These are phyloP conservation scores for Ecdyonurus torrentis DNA, from an alignment of 2,888 invertebrate genomes.

Conservation along the genomic window DNA sequence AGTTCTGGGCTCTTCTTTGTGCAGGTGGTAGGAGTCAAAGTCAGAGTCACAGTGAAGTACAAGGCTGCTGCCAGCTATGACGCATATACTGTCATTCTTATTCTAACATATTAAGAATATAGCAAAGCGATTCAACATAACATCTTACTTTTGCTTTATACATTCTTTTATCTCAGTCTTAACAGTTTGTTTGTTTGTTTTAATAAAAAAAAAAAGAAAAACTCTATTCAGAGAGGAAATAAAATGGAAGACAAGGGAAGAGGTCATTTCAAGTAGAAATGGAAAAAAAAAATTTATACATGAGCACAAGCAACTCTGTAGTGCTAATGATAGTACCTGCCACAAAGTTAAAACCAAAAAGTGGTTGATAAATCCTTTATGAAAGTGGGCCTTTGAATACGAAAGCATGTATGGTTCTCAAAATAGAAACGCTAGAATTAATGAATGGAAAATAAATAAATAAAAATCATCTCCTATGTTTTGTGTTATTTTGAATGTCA, in stretches of 20 bases:
- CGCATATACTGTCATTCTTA: background rate
- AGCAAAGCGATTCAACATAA: background rate
- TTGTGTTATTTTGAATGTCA: too few species aligned
- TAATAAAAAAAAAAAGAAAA: too few species aligned
- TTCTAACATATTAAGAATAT: background rate
- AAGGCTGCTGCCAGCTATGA: background rate
- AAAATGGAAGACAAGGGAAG: background rate
- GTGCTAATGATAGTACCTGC: too few species aligned
- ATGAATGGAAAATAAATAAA: too few species aligned
- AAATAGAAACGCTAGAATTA: too few species aligned
- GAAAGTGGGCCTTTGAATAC: too few species aligned
- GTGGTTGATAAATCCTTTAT: too few species aligned
- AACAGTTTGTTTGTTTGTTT: background rate
- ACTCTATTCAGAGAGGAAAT: background rate
- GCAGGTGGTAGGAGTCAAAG: background rate
- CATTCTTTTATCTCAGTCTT: background rate
- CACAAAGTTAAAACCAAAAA: too few species aligned
- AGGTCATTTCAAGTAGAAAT: background rate
- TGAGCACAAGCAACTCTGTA: too few species aligned
- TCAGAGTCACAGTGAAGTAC: background rate
- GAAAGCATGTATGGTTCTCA: too few species aligned
- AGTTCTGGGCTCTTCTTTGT: background rate
- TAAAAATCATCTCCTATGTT: too few species aligned
- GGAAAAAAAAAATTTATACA: too few species aligned
- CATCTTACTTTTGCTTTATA: background rate